Evolutionary conservation across 2,113 vertebrate genomes (phyloP).

Genomic region (Thunnus thynnus): DNA sequence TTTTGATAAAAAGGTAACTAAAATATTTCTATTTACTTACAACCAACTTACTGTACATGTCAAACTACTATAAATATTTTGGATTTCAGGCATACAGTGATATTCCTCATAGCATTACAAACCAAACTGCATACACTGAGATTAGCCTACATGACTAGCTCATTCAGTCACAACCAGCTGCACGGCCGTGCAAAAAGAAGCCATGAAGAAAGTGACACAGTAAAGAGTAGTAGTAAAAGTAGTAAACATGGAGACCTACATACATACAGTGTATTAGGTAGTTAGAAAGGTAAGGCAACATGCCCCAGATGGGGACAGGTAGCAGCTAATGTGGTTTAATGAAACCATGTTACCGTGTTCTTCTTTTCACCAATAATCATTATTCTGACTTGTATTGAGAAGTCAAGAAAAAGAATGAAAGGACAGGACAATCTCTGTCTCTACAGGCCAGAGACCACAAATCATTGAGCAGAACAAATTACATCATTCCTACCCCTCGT

Average conservation of each 20-base stretch:
- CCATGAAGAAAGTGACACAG: background rate
- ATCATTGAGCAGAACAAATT: background rate
- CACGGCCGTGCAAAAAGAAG: background rate
- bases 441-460: background rate
- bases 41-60: too few relatives aligned
- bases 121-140: background rate
- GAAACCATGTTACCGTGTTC: background rate
- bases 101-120: background rate
- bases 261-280: background rate
- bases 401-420: background rate
- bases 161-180: background rate
- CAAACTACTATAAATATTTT: background rate
- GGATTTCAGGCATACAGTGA: background rate
- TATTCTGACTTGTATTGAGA: background rate
- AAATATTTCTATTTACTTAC: too few relatives aligned
- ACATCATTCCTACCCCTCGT: slow-evolving; percentile 77
- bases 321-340: background rate
- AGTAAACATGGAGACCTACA: background rate
- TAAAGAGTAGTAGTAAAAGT: background rate
- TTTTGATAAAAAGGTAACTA: too few relatives aligned
- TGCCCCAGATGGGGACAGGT: background rate
- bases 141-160: background rate
- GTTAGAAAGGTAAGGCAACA: background rate
- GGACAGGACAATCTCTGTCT: background rate
- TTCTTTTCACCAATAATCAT: background rate